phyloP scores from a whole-genome alignment of 2,888 invertebrate genomes.

The Taphrorychus bicolor region DNA sequence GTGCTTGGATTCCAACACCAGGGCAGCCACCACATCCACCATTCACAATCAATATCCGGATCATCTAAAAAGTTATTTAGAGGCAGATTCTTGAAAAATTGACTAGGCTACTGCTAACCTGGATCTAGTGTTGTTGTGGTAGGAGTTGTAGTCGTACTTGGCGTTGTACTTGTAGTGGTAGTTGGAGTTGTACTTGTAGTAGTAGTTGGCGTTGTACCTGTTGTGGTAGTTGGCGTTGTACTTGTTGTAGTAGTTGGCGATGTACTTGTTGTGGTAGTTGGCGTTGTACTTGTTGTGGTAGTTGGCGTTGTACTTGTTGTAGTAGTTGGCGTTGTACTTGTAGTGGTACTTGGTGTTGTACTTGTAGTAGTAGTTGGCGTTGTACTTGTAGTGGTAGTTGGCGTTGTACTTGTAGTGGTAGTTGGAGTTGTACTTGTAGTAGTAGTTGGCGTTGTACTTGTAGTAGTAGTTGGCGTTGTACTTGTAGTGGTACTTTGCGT shows the following conservation, averaged over 20 bases:
- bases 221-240: no score
- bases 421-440: neutral
- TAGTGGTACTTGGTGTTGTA: no score
- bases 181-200: neutral
- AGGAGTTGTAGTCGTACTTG: no score
- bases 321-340: no score
- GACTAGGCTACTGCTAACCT: neutral
- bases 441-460: neutral
- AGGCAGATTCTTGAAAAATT: no score
- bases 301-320: conserved; percentile 2
- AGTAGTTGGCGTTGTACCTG: neutral
- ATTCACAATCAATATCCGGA: neutral
- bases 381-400: conserved; percentile 1
- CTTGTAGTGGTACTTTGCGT: no score
- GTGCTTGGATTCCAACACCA: no score
- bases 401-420: neutral
- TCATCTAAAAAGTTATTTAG: neutral
- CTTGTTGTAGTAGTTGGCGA: no score
- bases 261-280: no score
- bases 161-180: neutral
- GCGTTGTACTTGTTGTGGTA: neutral
- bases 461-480: no score
- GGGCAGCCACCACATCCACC: neutral
- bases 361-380: conserved; percentile 4
- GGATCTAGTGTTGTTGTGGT: neutral